These are phyloP conservation scores for Cepphus grylle DNA, from an alignment of 2,113 vertebrate genomes.

Conservation along the genomic window DNA sequence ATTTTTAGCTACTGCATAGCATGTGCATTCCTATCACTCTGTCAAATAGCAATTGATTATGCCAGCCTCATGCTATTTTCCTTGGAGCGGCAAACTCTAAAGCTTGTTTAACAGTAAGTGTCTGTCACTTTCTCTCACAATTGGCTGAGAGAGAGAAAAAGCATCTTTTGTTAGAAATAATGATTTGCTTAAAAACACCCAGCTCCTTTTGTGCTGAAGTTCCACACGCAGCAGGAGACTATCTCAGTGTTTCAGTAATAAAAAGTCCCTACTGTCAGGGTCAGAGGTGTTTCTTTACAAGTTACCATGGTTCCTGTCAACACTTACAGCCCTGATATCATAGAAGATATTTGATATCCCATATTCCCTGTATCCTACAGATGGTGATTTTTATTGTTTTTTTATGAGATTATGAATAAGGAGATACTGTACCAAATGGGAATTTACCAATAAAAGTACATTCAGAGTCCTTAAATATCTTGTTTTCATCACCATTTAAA, in stretches of 20 bases:
- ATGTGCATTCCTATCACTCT: background rate
- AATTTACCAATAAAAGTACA: background rate
- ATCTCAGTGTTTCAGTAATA: background rate
- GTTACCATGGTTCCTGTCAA: background rate
- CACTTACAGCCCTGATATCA: background rate
- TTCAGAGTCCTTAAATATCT: background rate
- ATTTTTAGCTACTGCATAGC: background rate
- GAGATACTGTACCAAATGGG: background rate
- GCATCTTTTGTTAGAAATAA: conserved; percentile 32
- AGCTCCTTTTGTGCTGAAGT: conserved; percentile 4
- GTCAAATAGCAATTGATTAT: background rate
- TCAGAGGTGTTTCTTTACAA: background rate
- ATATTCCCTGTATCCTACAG: background rate
- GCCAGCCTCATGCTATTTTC: background rate
- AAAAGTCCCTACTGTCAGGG: background rate
- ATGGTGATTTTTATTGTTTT: background rate
- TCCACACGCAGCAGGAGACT: background rate
- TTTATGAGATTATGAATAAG: background rate
- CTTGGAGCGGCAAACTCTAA: background rate
- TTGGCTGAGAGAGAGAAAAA: background rate
- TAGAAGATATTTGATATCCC: background rate
- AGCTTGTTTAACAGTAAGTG: background rate
- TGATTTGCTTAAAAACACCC: conserved; percentile 29
- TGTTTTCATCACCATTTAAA: background rate
- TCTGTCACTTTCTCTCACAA: background rate